Evolutionary conservation across 2,113 vertebrate species (phyloP), one percentile per base, ranked within the genome.

Genomic region (Hippocampus mohnikei): DNA sequence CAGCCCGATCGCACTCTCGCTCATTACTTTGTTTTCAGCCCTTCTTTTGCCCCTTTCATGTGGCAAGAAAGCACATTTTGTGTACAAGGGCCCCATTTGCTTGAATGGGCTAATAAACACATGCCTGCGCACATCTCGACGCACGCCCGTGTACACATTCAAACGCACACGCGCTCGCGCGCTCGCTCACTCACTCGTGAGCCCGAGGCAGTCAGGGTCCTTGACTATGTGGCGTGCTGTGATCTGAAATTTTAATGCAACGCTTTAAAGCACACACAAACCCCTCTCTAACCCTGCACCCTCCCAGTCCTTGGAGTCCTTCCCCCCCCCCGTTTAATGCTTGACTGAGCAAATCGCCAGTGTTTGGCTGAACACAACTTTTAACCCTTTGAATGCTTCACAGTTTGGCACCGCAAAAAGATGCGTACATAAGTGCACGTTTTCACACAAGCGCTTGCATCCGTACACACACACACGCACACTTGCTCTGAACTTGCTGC

Each of bases 171-270:
- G 46, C 66, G 73, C 63, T 69, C 63, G 71, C 58, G 50, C 81
- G 70, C 79, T 52, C 73, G 63, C 84, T 72, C 78, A 70, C 80
- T 79, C 85, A 75, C 82, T 84, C 75, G 63, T 82, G 81, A 80
- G 88, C 92, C 82, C 83, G 89, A 93, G 93, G 92, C 92, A 89
- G 91, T 92, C 92, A 92, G 88, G 89, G 89, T 91, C 89, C 89
- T 91, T 91, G 88, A 88, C 89, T 91, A 84, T 91, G 88, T 91
- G 85, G 94, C 93, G 85, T 93, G 93, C 92, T 90, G 86, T 88
- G 81, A 93, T 92, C 93, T 96, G 94, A 95, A 96, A 96, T 95
- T 95, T 96, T 95, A 95, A 96, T 95, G 93, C 91, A 92, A 91
- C 89, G 91, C 93, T 94, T 94, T 94, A 94, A 92, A 93, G 92